Evolutionary conservation across 2,888 invertebrate species (phyloP).

Genomic region (Hesperia comma): DNA sequence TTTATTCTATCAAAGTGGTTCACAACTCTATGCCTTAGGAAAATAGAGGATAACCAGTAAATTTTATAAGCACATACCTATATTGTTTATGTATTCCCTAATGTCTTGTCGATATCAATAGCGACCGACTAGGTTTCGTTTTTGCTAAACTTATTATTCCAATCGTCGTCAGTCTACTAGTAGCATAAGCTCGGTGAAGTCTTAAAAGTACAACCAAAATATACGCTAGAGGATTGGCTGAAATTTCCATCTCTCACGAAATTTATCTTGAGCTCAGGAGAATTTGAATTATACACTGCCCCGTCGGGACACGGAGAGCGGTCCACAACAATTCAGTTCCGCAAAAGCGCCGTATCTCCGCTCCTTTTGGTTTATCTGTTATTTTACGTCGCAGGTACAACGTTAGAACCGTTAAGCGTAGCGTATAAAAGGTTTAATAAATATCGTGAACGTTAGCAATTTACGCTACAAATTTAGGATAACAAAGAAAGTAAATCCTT

Average conservation of each 20-base stretch:
- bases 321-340: slow-evolving; percentile 26
- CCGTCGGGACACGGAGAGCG: slow-evolving; percentile 22
- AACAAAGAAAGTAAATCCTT: too few relatives aligned
- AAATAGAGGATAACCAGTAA: too few relatives aligned
- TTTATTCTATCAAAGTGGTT: too few relatives aligned
- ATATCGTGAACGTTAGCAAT: neutral
- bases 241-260: slow-evolving; percentile 33
- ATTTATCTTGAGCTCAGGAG: slow-evolving; percentile 35
- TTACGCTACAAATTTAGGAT: too few relatives aligned
- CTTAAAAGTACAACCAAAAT: slow-evolving; percentile 23
- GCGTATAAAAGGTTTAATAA: slow-evolving; percentile 5
- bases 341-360: slow-evolving; percentile 21
- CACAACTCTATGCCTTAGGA: too few relatives aligned
- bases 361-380: slow-evolving; percentile 24
- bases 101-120: too few relatives aligned
- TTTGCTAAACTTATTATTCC: neutral
- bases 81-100: too few relatives aligned
- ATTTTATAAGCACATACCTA: too few relatives aligned
- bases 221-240: slow-evolving; percentile 22
- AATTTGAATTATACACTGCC: slow-evolving; percentile 35
- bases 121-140: too few relatives aligned
- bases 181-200: slow-evolving; percentile 8
- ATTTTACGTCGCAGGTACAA: slow-evolving; percentile 11
- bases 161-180: neutral
- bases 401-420: neutral